Evolutionary conservation across 2,797 vertebrate species (phyloP).

Genomic region (Lacerta bilineata): DNA sequence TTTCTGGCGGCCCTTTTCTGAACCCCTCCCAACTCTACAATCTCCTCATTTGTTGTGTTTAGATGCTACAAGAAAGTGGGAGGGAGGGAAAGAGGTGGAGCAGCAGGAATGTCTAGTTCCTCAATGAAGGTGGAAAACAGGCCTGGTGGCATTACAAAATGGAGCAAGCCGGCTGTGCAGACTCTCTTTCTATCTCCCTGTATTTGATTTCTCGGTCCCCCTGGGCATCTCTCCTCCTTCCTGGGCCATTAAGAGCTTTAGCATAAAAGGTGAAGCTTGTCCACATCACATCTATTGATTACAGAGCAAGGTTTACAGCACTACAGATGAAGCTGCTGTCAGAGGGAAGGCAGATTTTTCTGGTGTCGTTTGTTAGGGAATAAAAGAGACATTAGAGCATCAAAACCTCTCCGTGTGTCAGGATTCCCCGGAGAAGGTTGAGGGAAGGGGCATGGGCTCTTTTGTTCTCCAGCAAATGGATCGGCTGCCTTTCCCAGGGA

Average conservation of each 20-base stretch:
- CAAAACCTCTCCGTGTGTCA: background rate
- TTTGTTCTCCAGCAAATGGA: background rate
- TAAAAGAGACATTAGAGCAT: background rate
- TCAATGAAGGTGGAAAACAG: background rate
- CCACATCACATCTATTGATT: background rate
- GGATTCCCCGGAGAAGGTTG: background rate
- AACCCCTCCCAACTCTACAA: no score
- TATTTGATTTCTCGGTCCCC: background rate
- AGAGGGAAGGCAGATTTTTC: background rate
- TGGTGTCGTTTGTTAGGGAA: background rate
- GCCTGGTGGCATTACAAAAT: accelerated
- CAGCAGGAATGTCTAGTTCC: no score
- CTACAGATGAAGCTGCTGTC: background rate
- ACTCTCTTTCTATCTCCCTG: background rate
- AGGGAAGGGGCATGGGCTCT: no score
- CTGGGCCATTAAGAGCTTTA: background rate
- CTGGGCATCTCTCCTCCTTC: no score
- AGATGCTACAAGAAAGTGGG: background rate
- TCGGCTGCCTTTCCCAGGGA: background rate
- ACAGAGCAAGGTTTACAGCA: background rate
- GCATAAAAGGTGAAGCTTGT: background rate
- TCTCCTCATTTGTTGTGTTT: background rate
- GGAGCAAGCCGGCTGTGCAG: no score
- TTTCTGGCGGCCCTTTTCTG: no score
- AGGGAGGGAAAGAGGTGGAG: background rate